Conservation (phyloP, 2,888 invertebrate genomes). For the Limnephilus rhombicus region DNA sequence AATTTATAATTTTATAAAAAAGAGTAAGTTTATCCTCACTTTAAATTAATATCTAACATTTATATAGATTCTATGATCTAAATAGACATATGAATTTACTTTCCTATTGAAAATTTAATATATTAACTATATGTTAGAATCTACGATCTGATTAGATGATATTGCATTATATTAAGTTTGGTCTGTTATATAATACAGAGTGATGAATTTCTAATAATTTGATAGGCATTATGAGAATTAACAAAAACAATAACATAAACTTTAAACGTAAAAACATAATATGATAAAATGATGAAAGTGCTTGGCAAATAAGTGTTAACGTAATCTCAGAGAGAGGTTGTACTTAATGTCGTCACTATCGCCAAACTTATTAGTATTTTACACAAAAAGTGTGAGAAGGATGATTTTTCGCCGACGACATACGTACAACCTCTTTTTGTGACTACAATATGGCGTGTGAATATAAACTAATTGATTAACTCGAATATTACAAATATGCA, state of each 20-base stretch:
- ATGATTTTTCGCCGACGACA: no score
- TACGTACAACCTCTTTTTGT: no score
- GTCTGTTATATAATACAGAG: background rate
- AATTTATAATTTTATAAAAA: background rate
- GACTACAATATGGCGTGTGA: background rate
- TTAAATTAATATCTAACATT: background rate
- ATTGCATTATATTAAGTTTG: background rate
- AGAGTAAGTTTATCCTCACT: background rate
- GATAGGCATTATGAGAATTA: background rate
- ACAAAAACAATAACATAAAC: slow-evolving; percentile 4
- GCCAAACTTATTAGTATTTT: no score
- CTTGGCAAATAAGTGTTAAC: slow-evolving; percentile 26
- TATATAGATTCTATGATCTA: background rate
- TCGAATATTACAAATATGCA: background rate
- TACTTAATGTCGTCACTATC: no score
- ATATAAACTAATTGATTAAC: slow-evolving; percentile 18
- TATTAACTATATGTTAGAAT: background rate
- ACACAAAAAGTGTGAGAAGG: no score
- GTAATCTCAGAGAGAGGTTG: background rate
- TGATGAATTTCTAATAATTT: background rate
- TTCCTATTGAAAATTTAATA: background rate
- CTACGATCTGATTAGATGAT: background rate
- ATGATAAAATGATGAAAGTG: background rate
- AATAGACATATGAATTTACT: background rate
- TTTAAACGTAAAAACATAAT: slow-evolving; percentile 11